These are phyloP conservation scores for Watsonalla cultraria DNA, from an alignment of 2,888 invertebrate species.

Conservation along the genomic window DNA sequence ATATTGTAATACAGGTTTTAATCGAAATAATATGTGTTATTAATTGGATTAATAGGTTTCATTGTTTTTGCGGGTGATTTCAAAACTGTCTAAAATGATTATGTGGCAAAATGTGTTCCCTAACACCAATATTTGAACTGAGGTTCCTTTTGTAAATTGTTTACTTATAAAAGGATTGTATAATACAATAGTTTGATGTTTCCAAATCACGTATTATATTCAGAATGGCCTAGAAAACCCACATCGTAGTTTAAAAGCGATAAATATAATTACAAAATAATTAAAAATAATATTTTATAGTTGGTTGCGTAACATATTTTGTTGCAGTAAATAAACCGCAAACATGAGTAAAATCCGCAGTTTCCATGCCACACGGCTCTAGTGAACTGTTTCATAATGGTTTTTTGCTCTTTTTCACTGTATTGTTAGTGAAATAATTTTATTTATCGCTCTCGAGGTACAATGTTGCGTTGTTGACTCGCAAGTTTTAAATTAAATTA, in stretches of 20 bases:
- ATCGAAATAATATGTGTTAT: too few species aligned
- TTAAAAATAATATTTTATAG: not conserved
- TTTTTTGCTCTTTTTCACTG: constrained; percentile 21
- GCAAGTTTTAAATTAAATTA: constrained; percentile 69
- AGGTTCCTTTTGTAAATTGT: too few species aligned
- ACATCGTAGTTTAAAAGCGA: not conserved
- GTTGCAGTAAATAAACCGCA: constrained; percentile 21
- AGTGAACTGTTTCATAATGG: constrained; percentile 9
- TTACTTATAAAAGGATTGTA: too few species aligned
- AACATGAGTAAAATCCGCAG: constrained; percentile 25
- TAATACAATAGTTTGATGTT: too few species aligned
- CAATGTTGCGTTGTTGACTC: constrained; percentile 44
- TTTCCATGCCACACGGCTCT: constrained; percentile 30
- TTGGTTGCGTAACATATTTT: not conserved
- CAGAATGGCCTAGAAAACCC: not conserved
- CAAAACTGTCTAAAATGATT: too few species aligned
- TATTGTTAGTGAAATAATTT: constrained; percentile 53
- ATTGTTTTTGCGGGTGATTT: too few species aligned
- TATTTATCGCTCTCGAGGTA: constrained; percentile 60
- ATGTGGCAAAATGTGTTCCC: too few species aligned
- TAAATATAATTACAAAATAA: not conserved
- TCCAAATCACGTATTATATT: too few species aligned
- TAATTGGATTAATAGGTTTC: too few species aligned
- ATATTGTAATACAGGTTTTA: too few species aligned
- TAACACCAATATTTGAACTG: too few species aligned